phyloP scores from a whole-genome alignment of 2,113 vertebrate species.

The Campylorhamphus procurvoides region DNA sequence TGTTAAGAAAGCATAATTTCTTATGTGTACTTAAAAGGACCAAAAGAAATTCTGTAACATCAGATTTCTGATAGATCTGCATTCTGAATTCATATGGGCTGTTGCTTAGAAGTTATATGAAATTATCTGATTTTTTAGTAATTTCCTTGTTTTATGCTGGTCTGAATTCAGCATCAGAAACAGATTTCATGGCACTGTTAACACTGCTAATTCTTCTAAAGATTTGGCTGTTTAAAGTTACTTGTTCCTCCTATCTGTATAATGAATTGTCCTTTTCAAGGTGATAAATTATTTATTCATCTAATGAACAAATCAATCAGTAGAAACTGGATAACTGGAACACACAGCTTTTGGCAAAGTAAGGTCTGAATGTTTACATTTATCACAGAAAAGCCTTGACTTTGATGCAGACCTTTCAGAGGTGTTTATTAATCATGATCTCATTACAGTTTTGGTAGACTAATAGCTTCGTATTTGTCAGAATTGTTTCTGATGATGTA shows the following conservation, averaged over 20 bases:
- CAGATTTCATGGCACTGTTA: neutral
- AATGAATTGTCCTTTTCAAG: constrained; percentile 70
- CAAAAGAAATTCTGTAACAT: neutral
- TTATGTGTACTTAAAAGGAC: neutral
- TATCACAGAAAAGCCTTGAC: constrained; percentile 73
- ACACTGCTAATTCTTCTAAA: constrained; percentile 28
- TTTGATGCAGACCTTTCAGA: constrained; percentile 76
- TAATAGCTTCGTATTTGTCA: constrained; percentile 77
- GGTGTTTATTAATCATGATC: constrained; percentile 81
- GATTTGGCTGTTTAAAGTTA: constrained; percentile 50
- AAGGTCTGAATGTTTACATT: constrained; percentile 71
- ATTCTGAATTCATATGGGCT: neutral
- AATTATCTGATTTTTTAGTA: neutral
- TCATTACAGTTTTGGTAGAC: constrained; percentile 74
- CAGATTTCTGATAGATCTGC: neutral
- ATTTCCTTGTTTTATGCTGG: neutral
- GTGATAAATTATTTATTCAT: constrained; percentile 79
- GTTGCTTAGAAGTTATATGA: neutral
- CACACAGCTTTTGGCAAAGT: constrained; percentile 72
- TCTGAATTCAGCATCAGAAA: neutral
- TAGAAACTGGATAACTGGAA: constrained; percentile 58
- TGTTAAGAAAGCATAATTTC: neutral
- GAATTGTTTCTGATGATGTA: constrained; percentile 70
- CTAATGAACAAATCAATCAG: constrained; percentile 80
- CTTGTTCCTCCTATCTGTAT: constrained; percentile 54